These are phyloP conservation scores for Macropus fuliginosus DNA, from an alignment of 2,797 vertebrate species.

Conservation along the genomic window DNA sequence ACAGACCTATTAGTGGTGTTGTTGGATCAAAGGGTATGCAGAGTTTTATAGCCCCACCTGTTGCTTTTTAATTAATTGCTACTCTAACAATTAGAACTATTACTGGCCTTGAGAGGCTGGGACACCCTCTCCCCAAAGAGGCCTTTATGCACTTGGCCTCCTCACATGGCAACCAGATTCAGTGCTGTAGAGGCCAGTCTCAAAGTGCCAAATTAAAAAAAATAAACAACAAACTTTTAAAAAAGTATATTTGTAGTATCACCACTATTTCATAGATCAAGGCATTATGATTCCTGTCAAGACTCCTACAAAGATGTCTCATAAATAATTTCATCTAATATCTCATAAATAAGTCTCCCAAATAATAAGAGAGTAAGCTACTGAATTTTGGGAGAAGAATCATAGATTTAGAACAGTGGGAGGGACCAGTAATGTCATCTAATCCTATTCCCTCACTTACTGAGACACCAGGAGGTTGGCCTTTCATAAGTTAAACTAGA, in stretches of 20 bases:
- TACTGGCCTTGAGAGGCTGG: background rate
- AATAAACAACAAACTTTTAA: background rate
- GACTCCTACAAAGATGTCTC: background rate
- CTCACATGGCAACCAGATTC: background rate
- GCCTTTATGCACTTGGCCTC: background rate
- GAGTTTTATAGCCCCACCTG: background rate
- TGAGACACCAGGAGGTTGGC: background rate
- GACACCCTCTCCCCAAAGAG: background rate
- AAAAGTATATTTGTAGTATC: background rate
- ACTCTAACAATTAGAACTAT: background rate
- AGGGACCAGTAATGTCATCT: background rate
- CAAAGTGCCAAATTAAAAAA: background rate
- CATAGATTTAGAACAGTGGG: background rate
- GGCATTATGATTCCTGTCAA: background rate
- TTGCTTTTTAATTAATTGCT: background rate
- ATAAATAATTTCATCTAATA: background rate
- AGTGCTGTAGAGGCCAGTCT: background rate
- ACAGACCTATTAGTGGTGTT: background rate
- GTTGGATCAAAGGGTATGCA: background rate
- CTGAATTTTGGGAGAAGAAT: background rate
- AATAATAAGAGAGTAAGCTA: background rate
- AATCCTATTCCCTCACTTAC: background rate
- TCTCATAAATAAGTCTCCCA: background rate
- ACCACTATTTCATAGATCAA: background rate
- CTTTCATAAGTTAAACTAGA: background rate